These are phyloP conservation scores for Lasius platythorax DNA, from an alignment of 2,888 invertebrate genomes.

Conservation along the genomic window DNA sequence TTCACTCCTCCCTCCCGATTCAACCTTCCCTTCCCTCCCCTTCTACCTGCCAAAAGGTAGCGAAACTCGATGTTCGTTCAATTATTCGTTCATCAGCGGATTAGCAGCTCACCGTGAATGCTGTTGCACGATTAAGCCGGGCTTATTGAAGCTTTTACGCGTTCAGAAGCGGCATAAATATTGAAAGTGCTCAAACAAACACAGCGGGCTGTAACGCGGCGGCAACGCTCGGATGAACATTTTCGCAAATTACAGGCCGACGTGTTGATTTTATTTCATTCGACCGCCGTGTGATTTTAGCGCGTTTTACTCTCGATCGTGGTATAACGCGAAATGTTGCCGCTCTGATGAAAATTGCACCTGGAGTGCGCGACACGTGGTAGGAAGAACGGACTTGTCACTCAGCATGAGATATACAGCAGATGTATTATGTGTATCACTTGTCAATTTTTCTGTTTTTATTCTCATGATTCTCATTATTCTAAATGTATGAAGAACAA, in stretches of 20 bases:
- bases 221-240: conserved; percentile 48
- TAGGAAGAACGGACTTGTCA: not conserved
- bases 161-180: conserved; percentile 46
- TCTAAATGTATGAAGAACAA: not conserved
- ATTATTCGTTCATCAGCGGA: conserved; percentile 74
- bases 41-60: conserved; percentile 43
- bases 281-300: conserved; percentile 46
- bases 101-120: conserved; percentile 66
- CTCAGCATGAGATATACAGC: not conserved
- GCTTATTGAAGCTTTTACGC: conserved; percentile 67
- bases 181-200: conserved; percentile 54
- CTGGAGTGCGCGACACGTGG: conserved; percentile 32
- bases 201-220: conserved; percentile 32
- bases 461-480: not conserved
- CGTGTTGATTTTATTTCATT: conserved; percentile 55
- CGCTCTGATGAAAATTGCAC: conserved; percentile 18
- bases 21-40: not conserved
- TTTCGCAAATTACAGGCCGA: conserved; percentile 50
- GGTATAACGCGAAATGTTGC: conserved; percentile 30
- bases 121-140: conserved; percentile 63
- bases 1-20: conserved; percentile 8
- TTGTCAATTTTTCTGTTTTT: not conserved
- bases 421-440: not conserved
- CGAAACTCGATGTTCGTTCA: conserved; percentile 69
- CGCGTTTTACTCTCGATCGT: conserved; percentile 24